Evolutionary conservation across 1,140 invertebrate species (phyloP).

Genomic region (Scaptomyza graminum): DNA sequence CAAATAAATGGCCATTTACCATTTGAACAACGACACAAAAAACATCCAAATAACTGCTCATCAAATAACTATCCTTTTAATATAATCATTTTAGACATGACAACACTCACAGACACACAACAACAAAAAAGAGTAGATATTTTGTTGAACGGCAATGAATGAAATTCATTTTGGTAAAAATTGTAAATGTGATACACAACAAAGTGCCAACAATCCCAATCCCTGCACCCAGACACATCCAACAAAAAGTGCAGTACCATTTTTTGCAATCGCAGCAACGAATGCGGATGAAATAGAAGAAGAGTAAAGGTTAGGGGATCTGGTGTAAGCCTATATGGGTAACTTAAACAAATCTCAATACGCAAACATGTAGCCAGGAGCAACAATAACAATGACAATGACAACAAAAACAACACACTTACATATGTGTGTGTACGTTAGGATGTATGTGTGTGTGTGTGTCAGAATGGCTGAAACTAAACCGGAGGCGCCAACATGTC

Average conservation of each 20-base stretch:
- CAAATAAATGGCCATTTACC: neutral
- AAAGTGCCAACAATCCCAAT: constrained; percentile 23
- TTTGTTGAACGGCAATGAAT: constrained; percentile 28
- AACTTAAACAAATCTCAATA: constrained; percentile 75
- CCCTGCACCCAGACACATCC: neutral
- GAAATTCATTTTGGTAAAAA: constrained; percentile 33
- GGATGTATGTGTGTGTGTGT: constrained; percentile 31
- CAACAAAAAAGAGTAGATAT: constrained; percentile 17
- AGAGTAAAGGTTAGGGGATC: neutral
- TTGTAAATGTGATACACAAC: constrained; percentile 26
- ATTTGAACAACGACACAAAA: neutral
- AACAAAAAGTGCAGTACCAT: constrained; percentile 35
- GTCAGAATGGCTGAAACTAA: constrained; percentile 67
- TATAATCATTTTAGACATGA: constrained; percentile 24
- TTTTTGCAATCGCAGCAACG: constrained; percentile 39
- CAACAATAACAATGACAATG: constrained; percentile 49
- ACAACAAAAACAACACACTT: constrained; percentile 20
- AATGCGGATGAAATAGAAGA: neutral
- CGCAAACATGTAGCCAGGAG: constrained; percentile 60
- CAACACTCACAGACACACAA: neutral
- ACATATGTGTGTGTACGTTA: constrained; percentile 33
- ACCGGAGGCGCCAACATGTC: constrained; percentile 81
- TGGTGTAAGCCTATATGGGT: constrained; percentile 56
- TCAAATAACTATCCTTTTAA: constrained; percentile 45
- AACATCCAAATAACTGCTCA: constrained; percentile 10